These are phyloP conservation scores for Megalopta genalis DNA, from an alignment of 1,140 invertebrate genomes.

Conservation along the genomic window DNA sequence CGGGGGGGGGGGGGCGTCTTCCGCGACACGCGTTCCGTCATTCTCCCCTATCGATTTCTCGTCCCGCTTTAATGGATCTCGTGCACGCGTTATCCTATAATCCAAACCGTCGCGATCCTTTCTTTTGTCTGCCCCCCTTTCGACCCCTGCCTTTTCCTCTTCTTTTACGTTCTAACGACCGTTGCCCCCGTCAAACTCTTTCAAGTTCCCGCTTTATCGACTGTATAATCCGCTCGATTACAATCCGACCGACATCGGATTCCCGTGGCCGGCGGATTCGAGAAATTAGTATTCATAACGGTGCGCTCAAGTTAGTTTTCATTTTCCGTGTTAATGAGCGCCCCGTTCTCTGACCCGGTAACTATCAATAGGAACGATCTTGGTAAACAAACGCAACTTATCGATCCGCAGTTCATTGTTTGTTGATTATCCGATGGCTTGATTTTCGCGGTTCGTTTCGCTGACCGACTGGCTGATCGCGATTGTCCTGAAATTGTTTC, in stretches of 20 bases:
- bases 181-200: not conserved
- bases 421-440: too few relatives aligned
- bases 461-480: too few relatives aligned
- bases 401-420: not conserved
- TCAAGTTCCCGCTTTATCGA: constrained; percentile 1
- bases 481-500: too few relatives aligned
- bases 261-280: not conserved
- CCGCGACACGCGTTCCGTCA: not conserved
- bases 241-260: not conserved
- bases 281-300: constrained; percentile 15
- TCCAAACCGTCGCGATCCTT: not conserved
- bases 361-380: too few relatives aligned
- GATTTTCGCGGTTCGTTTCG: too few relatives aligned
- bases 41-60: not conserved
- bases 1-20: too few relatives aligned
- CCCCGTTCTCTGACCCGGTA: too few relatives aligned
- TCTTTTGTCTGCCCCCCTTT: too few relatives aligned
- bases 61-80: constrained; percentile 20
- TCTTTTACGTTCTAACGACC: not conserved
- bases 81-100: constrained; percentile 25
- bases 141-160: too few relatives aligned
- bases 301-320: not conserved
- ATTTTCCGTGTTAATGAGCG: not conserved
- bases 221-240: constrained; percentile 18
- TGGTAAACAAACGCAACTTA: not conserved